Evolutionary conservation across 2,113 vertebrate genomes (phyloP), one percentile per base, ranked within the genome.

Genomic region (Strigops habroptila): DNA sequence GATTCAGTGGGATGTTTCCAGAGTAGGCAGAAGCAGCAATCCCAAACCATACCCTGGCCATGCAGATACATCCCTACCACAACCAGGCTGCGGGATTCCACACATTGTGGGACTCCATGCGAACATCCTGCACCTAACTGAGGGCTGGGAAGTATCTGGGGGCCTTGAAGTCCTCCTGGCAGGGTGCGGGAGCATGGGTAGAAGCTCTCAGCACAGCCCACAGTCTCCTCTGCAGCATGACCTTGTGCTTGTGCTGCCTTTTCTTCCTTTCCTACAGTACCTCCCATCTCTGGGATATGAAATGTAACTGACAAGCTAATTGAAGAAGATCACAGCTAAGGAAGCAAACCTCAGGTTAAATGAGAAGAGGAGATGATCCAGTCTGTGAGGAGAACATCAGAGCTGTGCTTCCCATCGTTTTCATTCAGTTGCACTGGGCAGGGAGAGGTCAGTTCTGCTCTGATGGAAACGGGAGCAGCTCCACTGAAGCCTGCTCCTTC

Each of bases 371-470:
- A 63, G 31, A 7, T 52, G 43, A 53, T 37, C 8, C 68, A 65
- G 33, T 8, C 78, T 68, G 51, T 1, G 5, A 75, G 18, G 46
- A 64, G 11, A 69, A 22, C 33, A 25, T 43, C 35, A 18, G 8
- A 79, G 16, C 21, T 60, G 23, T 5, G 2, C 5, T 44, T 87
- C 52, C 69, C 24, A 28, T 11, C 0, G 0, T 12, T 76, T 75
- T 60, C 21, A 10, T 64, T 71, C 0, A 0, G 33, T n/a, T 71
- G 33, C 48, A 30, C 35, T 60, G 74, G 65, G 30, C n/a, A 87
- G 25, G 70, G 46, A 67, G 44, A 62, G 52, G 57, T 22, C 14
- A 51, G 27, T 55, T 70, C 53, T 74, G 41, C 51, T 82, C 33
- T 71, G 8, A 24, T 30, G 62, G 67, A 73, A 93, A 74, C 25